A percentile compares a stretch with the other conserved stretches of the same genome.
phyloP scores from a whole-genome alignment of 2,113 vertebrate genomes.

The Dicaeum eximium region DNA sequence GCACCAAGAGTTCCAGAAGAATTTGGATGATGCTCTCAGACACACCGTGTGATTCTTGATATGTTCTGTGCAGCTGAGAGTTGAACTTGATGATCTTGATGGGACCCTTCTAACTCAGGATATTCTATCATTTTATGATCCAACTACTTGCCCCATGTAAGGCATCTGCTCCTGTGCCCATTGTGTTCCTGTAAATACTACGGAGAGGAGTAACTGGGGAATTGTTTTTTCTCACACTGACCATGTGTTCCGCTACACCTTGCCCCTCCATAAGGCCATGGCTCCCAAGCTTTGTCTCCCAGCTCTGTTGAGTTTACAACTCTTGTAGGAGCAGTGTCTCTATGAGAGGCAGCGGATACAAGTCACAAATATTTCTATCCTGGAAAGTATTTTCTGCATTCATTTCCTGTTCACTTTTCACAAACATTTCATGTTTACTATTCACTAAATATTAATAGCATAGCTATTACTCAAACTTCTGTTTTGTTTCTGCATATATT shows the following conservation, averaged over 20 bases:
- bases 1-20: not conserved
- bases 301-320: not conserved
- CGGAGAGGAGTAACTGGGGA: accelerated
- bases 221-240: not conserved
- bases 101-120: not conserved
- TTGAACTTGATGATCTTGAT: not conserved
- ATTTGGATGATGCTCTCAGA: not conserved
- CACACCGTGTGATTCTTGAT: not conserved
- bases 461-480: not conserved
- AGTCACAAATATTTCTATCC: not conserved
- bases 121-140: not conserved
- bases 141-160: not conserved
- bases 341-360: not conserved
- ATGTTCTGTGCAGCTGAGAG: not conserved
- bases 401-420: not conserved
- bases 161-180: not conserved
- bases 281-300: not conserved
- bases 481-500: not conserved
- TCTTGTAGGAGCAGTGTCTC: not conserved
- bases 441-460: not conserved
- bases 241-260: not conserved
- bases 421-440: not conserved
- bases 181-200: not conserved
- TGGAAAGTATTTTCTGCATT: not conserved
- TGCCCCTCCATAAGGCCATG: not conserved